Evolutionary conservation across 2,888 invertebrate genomes (phyloP).

Genomic region (Hipparchia sbordonii): DNA sequence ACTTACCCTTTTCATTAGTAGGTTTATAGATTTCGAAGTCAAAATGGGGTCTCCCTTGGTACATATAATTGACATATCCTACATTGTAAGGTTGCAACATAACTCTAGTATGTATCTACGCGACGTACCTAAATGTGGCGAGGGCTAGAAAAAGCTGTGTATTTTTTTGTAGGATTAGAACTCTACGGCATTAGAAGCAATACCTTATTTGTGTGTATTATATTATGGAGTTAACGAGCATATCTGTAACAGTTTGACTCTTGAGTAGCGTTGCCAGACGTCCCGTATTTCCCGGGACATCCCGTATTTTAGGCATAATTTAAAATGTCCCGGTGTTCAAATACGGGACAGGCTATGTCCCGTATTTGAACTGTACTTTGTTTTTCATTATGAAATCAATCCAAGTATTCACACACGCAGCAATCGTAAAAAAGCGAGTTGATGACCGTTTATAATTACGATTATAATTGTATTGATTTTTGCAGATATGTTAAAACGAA

Average conservation of each 20-base stretch:
- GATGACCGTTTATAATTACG: too few relatives aligned
- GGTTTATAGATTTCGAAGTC: constrained; percentile 44
- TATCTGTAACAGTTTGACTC: constrained; percentile 39
- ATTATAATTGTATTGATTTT: too few relatives aligned
- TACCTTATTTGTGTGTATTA: constrained; percentile 35
- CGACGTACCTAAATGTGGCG: constrained; percentile 26
- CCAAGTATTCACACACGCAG: too few relatives aligned
- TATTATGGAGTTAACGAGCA: constrained; percentile 31
- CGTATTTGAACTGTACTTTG: too few relatives aligned
- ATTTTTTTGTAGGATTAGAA: constrained; percentile 33
- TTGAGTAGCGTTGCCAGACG: too few relatives aligned
- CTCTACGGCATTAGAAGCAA: constrained; percentile 24
- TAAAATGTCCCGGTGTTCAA: too few relatives aligned
- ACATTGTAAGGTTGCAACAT: constrained; percentile 33
- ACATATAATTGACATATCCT: constrained; percentile 37
- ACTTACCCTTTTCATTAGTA: constrained; percentile 44
- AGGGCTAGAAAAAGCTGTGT: constrained; percentile 33
- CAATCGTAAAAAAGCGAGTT: too few relatives aligned
- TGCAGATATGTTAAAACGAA: too few relatives aligned
- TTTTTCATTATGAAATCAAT: too few relatives aligned
- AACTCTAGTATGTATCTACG: constrained; percentile 1
- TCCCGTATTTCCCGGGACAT: too few relatives aligned
- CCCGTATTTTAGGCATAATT: too few relatives aligned
- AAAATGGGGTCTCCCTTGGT: constrained; percentile 43
- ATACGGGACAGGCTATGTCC: too few relatives aligned